A percentile compares a stretch with the other conserved stretches of the same genome.
phyloP scores from a whole-genome alignment of 1,140 invertebrate genomes.

The Pollicipes pollicipes region DNA sequence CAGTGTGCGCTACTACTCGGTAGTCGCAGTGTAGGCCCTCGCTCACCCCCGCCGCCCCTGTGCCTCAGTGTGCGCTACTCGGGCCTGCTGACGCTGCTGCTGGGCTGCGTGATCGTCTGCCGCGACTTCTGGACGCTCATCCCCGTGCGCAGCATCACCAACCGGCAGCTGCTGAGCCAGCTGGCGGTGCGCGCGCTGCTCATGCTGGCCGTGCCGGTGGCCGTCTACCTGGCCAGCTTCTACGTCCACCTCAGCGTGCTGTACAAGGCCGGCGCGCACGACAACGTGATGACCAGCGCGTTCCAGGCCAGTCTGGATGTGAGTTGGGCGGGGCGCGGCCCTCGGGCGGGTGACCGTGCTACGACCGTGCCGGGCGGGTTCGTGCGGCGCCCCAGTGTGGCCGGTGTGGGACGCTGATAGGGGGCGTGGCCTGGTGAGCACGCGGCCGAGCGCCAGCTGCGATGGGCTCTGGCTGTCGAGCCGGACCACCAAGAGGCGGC shows the following conservation, averaged over 20 bases:
- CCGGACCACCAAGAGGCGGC: too few relatives aligned
- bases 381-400: too few relatives aligned
- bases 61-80: constrained; percentile 66
- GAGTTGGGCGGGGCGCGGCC: constrained; percentile 13
- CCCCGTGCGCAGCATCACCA: constrained; percentile 31
- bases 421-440: too few relatives aligned
- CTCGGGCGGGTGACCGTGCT: too few relatives aligned
- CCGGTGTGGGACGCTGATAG: too few relatives aligned
- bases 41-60: too few relatives aligned
- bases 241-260: constrained; percentile 69
- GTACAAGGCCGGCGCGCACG: constrained; percentile 80
- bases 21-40: too few relatives aligned
- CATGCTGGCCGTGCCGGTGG: constrained; percentile 42
- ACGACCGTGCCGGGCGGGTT: too few relatives aligned
- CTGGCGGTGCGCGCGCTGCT: constrained; percentile 36
- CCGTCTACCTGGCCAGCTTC: constrained; percentile 64
- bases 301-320: constrained; percentile 87
- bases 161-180: constrained; percentile 34
- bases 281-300: constrained; percentile 89
- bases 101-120: constrained; percentile 49
- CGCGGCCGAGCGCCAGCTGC: too few relatives aligned
- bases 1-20: too few relatives aligned
- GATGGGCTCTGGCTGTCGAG: too few relatives aligned
- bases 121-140: constrained; percentile 58
- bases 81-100: constrained; percentile 58